Evolutionary conservation across 2,113 vertebrate species (phyloP).

Genomic region (Mungos mungo): DNA sequence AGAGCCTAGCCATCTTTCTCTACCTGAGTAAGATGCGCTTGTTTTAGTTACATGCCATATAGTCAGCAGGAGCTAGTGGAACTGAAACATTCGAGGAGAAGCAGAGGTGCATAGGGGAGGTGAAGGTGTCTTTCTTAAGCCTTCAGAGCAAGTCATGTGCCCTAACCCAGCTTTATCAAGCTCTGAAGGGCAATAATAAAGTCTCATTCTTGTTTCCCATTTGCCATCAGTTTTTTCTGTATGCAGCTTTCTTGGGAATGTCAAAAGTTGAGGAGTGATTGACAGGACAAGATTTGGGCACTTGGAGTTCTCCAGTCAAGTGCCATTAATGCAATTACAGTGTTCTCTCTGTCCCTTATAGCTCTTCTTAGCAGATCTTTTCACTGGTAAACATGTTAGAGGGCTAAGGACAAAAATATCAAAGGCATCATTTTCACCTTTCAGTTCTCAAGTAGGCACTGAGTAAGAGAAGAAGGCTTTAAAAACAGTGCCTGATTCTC

Average conservation of each 20-base stretch:
- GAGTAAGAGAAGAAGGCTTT: conserved; percentile 28
- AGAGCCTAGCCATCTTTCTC: neutral
- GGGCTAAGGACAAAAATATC: neutral
- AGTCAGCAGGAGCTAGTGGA: neutral
- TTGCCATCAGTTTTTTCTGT: neutral
- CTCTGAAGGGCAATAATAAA: neutral
- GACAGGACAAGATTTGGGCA: neutral
- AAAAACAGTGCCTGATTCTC: neutral
- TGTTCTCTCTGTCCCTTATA: neutral
- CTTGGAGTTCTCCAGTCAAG: neutral
- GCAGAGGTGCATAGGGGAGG: neutral
- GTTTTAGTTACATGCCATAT: neutral
- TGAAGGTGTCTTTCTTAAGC: neutral
- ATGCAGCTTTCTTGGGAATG: neutral
- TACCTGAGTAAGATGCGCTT: neutral
- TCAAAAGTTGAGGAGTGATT: neutral
- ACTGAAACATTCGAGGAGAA: neutral
- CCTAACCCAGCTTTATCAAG: neutral
- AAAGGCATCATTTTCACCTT: neutral
- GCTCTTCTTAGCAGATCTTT: neutral
- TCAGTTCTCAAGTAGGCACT: neutral
- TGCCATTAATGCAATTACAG: neutral
- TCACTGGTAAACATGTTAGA: neutral
- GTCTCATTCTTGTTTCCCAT: neutral
- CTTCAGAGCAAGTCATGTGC: neutral